Evolutionary conservation across 2,797 vertebrate species (phyloP).

Genomic region (Siniperca scherzeri): DNA sequence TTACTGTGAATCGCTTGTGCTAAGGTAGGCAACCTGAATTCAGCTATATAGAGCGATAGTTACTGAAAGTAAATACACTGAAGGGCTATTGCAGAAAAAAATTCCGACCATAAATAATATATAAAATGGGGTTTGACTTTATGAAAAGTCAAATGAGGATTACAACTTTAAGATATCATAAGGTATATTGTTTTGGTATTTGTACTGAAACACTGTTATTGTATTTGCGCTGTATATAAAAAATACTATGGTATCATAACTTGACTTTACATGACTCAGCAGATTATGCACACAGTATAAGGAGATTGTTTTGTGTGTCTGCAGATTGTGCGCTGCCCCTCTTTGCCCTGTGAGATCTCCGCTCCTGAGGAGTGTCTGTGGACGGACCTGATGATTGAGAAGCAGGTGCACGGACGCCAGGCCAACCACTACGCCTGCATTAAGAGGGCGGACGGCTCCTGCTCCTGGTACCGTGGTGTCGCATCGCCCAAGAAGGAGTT

Average conservation of each 20-base stretch:
- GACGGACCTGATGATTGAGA: slow-evolving; percentile 99
- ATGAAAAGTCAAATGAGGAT: background rate
- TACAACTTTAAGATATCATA: background rate
- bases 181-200: background rate
- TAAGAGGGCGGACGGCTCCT: slow-evolving; percentile 95
- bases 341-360: slow-evolving; percentile 93
- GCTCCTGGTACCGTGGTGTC: slow-evolving; percentile 96
- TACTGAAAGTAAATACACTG: too few species aligned
- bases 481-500: slow-evolving; percentile 98
- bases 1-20: too few species aligned
- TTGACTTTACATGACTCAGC: background rate
- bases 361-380: slow-evolving; percentile 97
- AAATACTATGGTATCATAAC: background rate
- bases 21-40: too few species aligned
- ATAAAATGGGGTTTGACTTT: background rate
- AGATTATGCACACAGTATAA: background rate
- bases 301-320: slow-evolving; percentile 29
- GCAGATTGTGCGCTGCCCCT: slow-evolving; percentile 95
- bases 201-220: background rate
- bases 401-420: slow-evolving; percentile 96
- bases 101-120: background rate
- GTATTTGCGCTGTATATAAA: background rate
- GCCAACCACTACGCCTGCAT: slow-evolving; percentile 98
- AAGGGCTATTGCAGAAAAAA: too few species aligned
- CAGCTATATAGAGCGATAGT: too few species aligned